A percentile compares a stretch with the other conserved stretches of the same genome.
These are phyloP conservation scores for Neodiprion pinetum DNA, from an alignment of 1,140 invertebrate species.

Conservation along the genomic window DNA sequence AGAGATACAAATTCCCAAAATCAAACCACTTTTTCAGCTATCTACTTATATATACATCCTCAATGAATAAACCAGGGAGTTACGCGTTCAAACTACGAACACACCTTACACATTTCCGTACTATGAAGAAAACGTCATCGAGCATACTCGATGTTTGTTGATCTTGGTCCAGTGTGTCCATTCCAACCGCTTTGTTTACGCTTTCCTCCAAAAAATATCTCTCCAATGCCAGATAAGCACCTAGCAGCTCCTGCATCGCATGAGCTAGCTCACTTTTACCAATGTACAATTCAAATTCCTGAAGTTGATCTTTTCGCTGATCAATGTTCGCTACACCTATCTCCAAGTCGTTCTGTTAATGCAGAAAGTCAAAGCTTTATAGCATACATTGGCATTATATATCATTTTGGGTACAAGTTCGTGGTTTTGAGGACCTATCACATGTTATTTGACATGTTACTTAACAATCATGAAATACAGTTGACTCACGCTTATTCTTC, in stretches of 20 bases:
- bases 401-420: background rate
- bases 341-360: slow-evolving; percentile 73
- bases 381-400: slow-evolving; percentile 10
- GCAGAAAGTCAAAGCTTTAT: background rate
- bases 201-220: slow-evolving; percentile 97
- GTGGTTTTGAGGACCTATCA: background rate
- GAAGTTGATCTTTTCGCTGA: slow-evolving; percentile 62
- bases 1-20: no score
- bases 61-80: no score
- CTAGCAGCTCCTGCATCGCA: slow-evolving; percentile 89
- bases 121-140: slow-evolving; percentile 98
- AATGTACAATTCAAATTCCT: slow-evolving; percentile 74
- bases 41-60: no score
- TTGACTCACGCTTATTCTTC: slow-evolving; percentile 75
- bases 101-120: slow-evolving; percentile 93
- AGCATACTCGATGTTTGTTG: slow-evolving; percentile 90
- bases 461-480: background rate
- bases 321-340: slow-evolving; percentile 66
- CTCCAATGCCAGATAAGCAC: slow-evolving; percentile 91
- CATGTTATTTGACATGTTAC: slow-evolving; percentile 1
- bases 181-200: slow-evolving; percentile 89
- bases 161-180: slow-evolving; percentile 78
- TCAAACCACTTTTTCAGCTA: no score
- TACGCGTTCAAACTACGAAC: slow-evolving; percentile 16
- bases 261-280: slow-evolving; percentile 80